Evolutionary conservation across 2,797 vertebrate species (phyloP), one percentile per base, ranked within the genome.

Genomic region (Epinephelus awoara): DNA sequence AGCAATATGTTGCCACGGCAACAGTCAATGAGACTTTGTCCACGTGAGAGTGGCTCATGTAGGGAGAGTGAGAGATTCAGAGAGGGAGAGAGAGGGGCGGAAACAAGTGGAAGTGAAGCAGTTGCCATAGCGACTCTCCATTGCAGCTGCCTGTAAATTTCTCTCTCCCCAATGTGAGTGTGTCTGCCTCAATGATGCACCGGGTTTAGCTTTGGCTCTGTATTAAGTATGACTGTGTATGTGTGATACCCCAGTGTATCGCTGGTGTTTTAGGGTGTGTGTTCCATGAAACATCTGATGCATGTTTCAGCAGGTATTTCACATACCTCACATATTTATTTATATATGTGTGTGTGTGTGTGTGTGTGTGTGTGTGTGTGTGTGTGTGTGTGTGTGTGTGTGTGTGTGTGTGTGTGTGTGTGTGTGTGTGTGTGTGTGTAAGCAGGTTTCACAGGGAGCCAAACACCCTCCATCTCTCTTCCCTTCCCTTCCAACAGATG

Each of bases 121-220:
- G 94, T 95, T 95, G 92, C 92, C 92, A 93, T 95, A 82, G 93
- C 56, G 83, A 95, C 90, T 76, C 70, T 87, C 83, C 82, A 78
- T 88, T 87, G 91, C 91, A 91, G 92, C 89, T 91, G 84, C 79
- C 84, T 93, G 82, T 89, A 76, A 80, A 77, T 85, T 84, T 83
- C 74, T 80, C 62, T 61, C 82, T 84, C 78, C 68, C 71, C 61
- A 18, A 69, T 79, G 81, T 61, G 83, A 67, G 77, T 77, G 76
- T 76, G 82, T 73, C 69, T 72, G 78, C 40, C 72, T 77, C 80
- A 80, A 77, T 80, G 78, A 88, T 75, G 69, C 69, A 57, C 46
- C 10, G 40, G 56, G 54, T 72, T 80, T 8, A 64, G 56, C n/a
- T 12, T 77, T 34, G 34, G 65, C 44, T 83, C 62, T 68, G 17